Base-by-base conservation (phyloP, 2,797 vertebrate species). In the Alca torda region DNA sequence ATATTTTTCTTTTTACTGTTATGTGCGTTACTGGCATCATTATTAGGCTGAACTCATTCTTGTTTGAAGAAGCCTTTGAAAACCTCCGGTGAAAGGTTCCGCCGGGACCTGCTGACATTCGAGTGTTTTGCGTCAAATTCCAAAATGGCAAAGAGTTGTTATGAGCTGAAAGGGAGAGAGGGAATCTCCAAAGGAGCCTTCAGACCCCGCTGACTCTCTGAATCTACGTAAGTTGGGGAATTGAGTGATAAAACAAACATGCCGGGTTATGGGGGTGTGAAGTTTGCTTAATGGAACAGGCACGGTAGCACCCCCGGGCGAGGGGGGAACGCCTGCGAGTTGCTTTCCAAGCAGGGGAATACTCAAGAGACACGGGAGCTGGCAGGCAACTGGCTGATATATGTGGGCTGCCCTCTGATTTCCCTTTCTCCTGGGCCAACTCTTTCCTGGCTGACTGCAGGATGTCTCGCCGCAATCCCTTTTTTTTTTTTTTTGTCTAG, bases 11-110 rank as follows among this genome's bases (percentile, higher is more conserved):
- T 93, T 56, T 73, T 35, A 57, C 54, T 73, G 31, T 48, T 84
- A 39, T 28, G 60, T 43, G 69, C 1, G 1, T 84, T 90, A 68
- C 35, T 95, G 79, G 84, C 79, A 45, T 89, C 69, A 74, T 70
- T 82, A 68, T 81, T 50, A 59, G 28, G 33, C 25, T 88, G 88
- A 91, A 91, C 50, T 82, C 61, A 78, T 59, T 89, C 43, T 43
- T 68, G 20, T 53, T 84, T 87, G 74, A 72, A 77, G 67, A 91
- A 84, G 23, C n/a, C 68, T 93, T 93, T 91, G 82, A 84, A 91
- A 76, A 80, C 39, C 59, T 67, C 37, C 1, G 1, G 45, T 14
- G 4, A 87, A 89, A 72, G 8, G 35, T 79, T 85, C 78, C 74
- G 9, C 28, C 0, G 59, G 68, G 89, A 84, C 39, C 39, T 31